Evolutionary conservation across 2,888 invertebrate genomes (phyloP).

Genomic region (Macroteleia sp.): DNA sequence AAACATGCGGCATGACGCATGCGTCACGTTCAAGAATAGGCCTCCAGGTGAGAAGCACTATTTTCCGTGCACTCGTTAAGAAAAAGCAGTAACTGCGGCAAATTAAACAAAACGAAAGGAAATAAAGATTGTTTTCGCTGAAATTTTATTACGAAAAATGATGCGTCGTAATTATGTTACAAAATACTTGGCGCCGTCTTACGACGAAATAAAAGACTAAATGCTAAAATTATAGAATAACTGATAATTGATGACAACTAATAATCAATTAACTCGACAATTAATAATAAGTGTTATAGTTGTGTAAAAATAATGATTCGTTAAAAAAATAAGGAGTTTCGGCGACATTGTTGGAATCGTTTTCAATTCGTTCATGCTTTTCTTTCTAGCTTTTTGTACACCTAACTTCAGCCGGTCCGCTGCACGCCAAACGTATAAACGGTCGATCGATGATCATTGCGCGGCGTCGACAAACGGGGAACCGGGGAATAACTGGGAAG

Average conservation of each 20-base stretch:
- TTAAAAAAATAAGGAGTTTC: conserved; percentile 56
- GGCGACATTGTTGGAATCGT: conserved; percentile 45
- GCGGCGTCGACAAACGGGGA: neutral
- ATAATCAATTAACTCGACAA: conserved; percentile 10
- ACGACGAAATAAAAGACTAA: conserved; percentile 49
- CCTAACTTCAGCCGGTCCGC: conserved; percentile 35
- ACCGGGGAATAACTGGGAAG: neutral
- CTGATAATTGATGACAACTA: conserved; percentile 18
- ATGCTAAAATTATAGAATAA: conserved; percentile 39
- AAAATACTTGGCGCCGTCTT: conserved; percentile 57
- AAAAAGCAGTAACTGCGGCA: conserved; percentile 6
- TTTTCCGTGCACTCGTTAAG: too few relatives aligned
- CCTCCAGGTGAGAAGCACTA: too few relatives aligned
- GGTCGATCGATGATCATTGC: neutral
- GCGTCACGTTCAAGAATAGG: too few relatives aligned
- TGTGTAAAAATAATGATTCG: conserved; percentile 50
- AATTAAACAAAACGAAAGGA: conserved; percentile 11
- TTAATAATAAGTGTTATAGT: conserved; percentile 25
- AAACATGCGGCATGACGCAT: too few relatives aligned
- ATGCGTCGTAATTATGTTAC: conserved; percentile 56
- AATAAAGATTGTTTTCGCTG: conserved; percentile 41
- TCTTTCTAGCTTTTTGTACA: conserved; percentile 32
- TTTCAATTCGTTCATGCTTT: conserved; percentile 22
- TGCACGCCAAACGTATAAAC: conserved; percentile 9
- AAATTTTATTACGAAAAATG: conserved; percentile 61